Evolutionary conservation across 2,113 vertebrate species (phyloP).

Genomic region (Nycticryphes semicollaris): DNA sequence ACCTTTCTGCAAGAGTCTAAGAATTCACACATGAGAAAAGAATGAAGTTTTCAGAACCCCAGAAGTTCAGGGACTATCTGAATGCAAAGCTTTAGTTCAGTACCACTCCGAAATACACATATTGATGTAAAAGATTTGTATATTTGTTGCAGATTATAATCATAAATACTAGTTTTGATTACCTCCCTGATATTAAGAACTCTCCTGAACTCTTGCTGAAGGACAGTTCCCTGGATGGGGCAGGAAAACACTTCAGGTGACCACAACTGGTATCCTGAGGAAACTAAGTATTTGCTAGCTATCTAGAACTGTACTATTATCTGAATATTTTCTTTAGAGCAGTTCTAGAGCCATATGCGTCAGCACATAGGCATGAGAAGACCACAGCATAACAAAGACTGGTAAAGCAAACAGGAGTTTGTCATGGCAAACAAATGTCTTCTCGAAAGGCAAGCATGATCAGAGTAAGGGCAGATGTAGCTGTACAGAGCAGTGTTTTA

Average conservation of each 20-base stretch:
- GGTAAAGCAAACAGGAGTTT: background rate
- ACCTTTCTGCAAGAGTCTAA: background rate
- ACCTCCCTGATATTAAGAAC: background rate
- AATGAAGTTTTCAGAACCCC: background rate
- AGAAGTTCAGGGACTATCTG: background rate
- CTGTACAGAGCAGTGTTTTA: background rate
- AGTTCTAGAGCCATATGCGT: background rate
- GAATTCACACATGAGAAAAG: background rate
- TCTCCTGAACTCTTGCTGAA: background rate
- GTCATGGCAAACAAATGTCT: background rate
- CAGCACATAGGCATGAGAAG: background rate
- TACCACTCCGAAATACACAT: background rate
- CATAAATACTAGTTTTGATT: background rate
- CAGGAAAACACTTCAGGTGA: background rate
- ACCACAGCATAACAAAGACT: background rate
- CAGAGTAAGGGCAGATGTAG: background rate
- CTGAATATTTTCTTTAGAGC: background rate
- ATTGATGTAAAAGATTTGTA: background rate
- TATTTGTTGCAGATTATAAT: background rate
- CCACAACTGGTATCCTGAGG: background rate
- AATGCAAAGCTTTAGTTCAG: background rate
- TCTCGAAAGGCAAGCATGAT: background rate
- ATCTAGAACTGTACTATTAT: background rate
- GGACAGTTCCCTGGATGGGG: background rate
- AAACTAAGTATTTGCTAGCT: background rate